These are phyloP conservation scores for Anguilla japonica DNA, from an alignment of 2,113 vertebrate genomes.

Conservation along the genomic window DNA sequence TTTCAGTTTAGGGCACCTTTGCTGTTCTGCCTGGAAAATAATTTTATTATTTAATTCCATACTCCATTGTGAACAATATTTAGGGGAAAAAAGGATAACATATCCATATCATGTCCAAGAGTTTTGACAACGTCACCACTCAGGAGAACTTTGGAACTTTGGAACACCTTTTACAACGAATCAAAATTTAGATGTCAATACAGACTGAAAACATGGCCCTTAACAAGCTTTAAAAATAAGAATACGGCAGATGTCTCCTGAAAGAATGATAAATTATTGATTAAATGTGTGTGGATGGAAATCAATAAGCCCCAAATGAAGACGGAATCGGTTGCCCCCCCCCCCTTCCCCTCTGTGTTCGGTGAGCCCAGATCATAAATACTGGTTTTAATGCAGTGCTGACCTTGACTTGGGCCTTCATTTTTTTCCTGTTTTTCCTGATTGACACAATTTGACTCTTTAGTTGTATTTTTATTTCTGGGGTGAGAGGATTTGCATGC, in stretches of 20 bases:
- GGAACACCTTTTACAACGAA: neutral
- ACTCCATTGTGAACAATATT: neutral
- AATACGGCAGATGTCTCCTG: neutral
- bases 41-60: neutral
- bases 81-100: neutral
- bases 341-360: neutral
- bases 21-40: neutral
- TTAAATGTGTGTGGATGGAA: neutral
- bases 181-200: neutral
- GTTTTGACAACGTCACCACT: neutral
- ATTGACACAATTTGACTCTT: neutral
- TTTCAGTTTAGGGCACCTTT: neutral
- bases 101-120: neutral
- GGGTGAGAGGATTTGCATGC: neutral
- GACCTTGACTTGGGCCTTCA: neutral
- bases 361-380: neutral
- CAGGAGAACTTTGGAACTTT: neutral
- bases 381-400: neutral
- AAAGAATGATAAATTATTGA: neutral
- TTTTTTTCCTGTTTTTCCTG: neutral
- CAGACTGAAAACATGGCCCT: neutral
- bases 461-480: neutral
- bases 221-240: neutral
- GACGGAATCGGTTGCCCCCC: neutral
- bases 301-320: slow-evolving; percentile 18